Evolutionary conservation across 2,113 vertebrate genomes (phyloP).

Genomic region (Scomber scombrus): DNA sequence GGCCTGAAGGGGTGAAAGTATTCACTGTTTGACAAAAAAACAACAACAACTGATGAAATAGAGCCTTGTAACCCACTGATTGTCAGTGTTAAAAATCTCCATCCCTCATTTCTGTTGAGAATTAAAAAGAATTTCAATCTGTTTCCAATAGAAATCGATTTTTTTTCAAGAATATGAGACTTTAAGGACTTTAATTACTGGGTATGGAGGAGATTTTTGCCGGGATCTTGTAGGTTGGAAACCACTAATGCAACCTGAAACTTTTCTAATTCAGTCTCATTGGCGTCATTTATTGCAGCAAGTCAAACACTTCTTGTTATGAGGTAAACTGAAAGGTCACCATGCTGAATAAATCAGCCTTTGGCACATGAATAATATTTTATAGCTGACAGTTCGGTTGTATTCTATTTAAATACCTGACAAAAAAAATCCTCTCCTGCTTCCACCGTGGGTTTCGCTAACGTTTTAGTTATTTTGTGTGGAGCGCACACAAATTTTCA

Average conservation of each 20-base stretch:
- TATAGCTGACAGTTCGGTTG: constrained; percentile 22
- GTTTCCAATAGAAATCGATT: background rate
- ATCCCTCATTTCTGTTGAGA: background rate
- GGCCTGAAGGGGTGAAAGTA: background rate
- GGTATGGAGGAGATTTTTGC: background rate
- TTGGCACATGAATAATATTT: background rate
- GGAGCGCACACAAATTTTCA: constrained; percentile 59
- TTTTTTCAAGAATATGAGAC: background rate
- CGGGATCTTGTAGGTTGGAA: background rate
- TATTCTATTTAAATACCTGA: constrained; percentile 39
- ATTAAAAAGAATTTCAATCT: background rate
- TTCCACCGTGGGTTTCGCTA: constrained; percentile 21
- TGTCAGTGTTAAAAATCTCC: background rate
- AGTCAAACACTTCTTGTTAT: constrained; percentile 9
- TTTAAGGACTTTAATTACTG: background rate
- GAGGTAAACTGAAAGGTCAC: constrained; percentile 7
- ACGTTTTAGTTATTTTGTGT: constrained; percentile 31
- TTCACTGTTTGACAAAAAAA: background rate
- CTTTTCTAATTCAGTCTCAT: background rate
- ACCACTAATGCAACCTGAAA: background rate
- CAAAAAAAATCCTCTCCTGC: constrained; percentile 30
- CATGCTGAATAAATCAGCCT: background rate
- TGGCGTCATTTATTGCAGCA: constrained; percentile 16
- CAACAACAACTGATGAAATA: background rate
- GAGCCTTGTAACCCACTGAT: background rate